These are phyloP conservation scores for Halcyon badia DNA, from an alignment of 2,797 vertebrate species.

Conservation along the genomic window DNA sequence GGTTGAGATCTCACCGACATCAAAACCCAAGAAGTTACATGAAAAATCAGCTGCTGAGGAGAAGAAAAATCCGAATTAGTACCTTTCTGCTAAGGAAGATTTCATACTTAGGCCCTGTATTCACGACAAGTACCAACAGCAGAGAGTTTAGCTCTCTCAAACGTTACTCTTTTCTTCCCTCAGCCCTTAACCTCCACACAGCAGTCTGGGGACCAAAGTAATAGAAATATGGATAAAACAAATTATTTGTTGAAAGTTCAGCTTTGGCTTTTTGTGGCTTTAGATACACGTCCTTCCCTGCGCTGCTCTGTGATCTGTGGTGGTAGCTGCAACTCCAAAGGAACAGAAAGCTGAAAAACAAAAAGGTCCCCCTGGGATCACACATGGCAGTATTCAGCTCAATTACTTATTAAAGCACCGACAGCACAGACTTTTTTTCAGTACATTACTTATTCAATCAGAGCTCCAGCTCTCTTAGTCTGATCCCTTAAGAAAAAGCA, in stretches of 20 bases:
- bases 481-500: constrained; percentile 72
- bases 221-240: not conserved
- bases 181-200: not conserved
- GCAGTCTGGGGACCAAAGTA: not conserved
- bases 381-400: not conserved
- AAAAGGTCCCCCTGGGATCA: constrained; percentile 33
- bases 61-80: not conserved
- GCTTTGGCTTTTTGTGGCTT: constrained; percentile 29
- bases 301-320: constrained; percentile 23
- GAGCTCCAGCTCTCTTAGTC: constrained; percentile 41
- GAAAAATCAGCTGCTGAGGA: not conserved
- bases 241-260: constrained; percentile 10
- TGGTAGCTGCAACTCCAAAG: constrained; percentile 32
- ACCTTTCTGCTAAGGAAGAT: not conserved
- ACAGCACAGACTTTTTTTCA: constrained; percentile 47
- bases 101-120: accelerated
- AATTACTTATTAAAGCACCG: constrained; percentile 65
- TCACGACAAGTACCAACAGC: not conserved
- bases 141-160: not conserved
- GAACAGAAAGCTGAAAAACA: constrained; percentile 59
- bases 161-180: not conserved
- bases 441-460: constrained; percentile 63
- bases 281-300: not conserved
- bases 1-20: not conserved
- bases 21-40: not conserved